These are phyloP conservation scores for Heteromurus nitidus DNA, from an alignment of 2,888 invertebrate genomes.

Conservation along the genomic window DNA sequence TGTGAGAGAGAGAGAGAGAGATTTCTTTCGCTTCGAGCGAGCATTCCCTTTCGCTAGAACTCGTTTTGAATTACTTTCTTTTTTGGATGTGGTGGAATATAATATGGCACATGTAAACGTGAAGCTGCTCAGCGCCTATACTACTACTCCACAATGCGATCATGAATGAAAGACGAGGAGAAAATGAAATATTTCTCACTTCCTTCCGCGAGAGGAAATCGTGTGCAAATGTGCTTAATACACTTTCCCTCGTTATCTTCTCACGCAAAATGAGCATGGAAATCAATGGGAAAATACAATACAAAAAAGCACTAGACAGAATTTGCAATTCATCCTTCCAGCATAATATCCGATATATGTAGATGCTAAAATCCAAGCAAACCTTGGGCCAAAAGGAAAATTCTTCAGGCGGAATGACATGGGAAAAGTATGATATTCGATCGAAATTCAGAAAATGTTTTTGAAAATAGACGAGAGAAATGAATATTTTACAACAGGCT, in stretches of 20 bases:
- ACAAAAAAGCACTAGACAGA: background rate
- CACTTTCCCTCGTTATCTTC: slow-evolving; percentile 28
- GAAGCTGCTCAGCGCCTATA: background rate
- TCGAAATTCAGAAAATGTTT: too few relatives aligned
- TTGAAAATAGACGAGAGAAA: too few relatives aligned
- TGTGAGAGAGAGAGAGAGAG: background rate
- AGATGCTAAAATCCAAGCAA: background rate
- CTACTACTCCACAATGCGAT: background rate
- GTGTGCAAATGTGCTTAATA: slow-evolving; percentile 39
- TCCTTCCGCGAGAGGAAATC: slow-evolving; percentile 40
- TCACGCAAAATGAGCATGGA: too few relatives aligned
- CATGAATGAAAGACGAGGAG: slow-evolving; percentile 29
- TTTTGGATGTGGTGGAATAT: background rate
- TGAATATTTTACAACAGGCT: too few relatives aligned
- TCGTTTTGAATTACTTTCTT: background rate
- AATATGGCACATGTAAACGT: background rate
- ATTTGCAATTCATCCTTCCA: background rate
- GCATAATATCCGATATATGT: too few relatives aligned
- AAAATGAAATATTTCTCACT: slow-evolving; percentile 31
- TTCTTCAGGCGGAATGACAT: background rate
- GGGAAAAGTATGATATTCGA: too few relatives aligned
- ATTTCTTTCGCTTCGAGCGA: background rate
- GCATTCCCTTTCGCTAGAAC: background rate
- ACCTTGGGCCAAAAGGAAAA: background rate
- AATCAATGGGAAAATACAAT: background rate